phyloP scores from a whole-genome alignment of 1,140 invertebrate species.

The Paralvinella palmiformis region DNA sequence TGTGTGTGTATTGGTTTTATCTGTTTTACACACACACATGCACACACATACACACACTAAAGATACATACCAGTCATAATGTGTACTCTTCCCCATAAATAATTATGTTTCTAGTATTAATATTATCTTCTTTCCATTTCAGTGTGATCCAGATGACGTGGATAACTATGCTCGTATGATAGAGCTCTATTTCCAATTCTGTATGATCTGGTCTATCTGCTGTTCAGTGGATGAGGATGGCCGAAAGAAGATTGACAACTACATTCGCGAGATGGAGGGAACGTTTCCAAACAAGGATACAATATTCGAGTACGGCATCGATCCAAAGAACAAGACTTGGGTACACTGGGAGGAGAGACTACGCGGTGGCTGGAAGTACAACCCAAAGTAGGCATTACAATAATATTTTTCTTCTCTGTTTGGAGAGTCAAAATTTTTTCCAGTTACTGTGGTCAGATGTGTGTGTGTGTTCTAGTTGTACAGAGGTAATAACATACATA shows the following conservation, averaged over 20 bases:
- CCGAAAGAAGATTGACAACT: constrained; percentile 71
- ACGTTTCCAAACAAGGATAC: constrained; percentile 77
- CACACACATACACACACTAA: no score
- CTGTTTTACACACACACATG: no score
- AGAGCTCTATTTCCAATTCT: constrained; percentile 73
- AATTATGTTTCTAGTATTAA: neutral
- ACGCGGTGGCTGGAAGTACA: constrained; percentile 63
- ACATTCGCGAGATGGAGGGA: constrained; percentile 73
- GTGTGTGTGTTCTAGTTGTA: neutral
- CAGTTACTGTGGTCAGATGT: no score
- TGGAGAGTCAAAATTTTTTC: neutral
- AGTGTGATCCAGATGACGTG: constrained; percentile 40
- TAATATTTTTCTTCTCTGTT: neutral
- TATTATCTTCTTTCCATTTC: constrained; percentile 1
- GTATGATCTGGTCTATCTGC: constrained; percentile 76
- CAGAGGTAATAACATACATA: neutral
- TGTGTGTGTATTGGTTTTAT: no score
- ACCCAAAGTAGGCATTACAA: constrained; percentile 54
- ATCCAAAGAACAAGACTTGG: constrained; percentile 62
- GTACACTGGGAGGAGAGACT: constrained; percentile 72
- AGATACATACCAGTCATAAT: no score
- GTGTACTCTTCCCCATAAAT: no score
- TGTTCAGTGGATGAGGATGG: constrained; percentile 71
- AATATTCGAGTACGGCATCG: constrained; percentile 80
- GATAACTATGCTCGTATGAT: constrained; percentile 54